phyloP scores from a whole-genome alignment of 2,113 vertebrate species.

The Puntigrus tetrazona region DNA sequence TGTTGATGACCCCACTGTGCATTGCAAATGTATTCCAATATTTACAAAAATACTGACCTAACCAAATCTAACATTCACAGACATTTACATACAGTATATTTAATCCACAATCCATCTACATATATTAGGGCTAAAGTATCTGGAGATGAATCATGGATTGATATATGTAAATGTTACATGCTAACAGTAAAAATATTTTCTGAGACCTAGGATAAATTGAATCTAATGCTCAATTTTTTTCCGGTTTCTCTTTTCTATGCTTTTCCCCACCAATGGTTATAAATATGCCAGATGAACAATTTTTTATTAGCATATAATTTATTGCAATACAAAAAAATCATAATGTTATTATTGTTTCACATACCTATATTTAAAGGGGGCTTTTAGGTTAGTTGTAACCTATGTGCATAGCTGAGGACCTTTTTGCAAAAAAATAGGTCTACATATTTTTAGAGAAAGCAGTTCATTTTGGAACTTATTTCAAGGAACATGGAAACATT shows the following conservation, averaged over 20 bases:
- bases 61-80: background rate
- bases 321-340: background rate
- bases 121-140: background rate
- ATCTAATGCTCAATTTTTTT: background rate
- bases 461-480: background rate
- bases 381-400: background rate
- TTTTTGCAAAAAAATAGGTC: constrained; percentile 1
- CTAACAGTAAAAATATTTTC: background rate
- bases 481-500: background rate
- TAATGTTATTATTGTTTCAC: background rate
- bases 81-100: background rate
- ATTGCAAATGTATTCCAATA: background rate
- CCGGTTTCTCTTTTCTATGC: background rate
- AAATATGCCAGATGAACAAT: background rate
- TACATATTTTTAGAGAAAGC: background rate
- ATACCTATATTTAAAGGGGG: background rate
- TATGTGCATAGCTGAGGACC: background rate
- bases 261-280: background rate
- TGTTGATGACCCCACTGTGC: background rate
- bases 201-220: background rate
- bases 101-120: background rate
- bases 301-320: background rate
- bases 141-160: background rate
- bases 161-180: background rate
- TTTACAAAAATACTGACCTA: no score